A percentile compares a stretch with the other conserved stretches of the same genome.
Evolutionary conservation across 2,797 vertebrate genomes (phyloP).

Genomic region (Anabas testudineus): DNA sequence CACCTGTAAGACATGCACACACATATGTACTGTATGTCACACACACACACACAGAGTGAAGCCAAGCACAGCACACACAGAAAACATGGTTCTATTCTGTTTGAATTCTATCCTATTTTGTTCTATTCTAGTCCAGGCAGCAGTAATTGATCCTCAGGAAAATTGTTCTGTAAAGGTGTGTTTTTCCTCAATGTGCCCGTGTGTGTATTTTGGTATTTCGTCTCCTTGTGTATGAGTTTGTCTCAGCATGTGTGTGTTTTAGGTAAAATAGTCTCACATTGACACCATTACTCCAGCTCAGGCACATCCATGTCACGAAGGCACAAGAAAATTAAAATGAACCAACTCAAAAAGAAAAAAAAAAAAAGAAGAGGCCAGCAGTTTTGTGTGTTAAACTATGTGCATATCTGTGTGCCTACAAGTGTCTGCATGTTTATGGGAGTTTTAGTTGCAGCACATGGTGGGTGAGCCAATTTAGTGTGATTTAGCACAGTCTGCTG

Average conservation of each 20-base stretch:
- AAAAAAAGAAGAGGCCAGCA: neutral
- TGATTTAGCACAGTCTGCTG: conserved; percentile 58
- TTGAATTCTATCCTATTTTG: neutral
- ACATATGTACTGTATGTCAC: neutral
- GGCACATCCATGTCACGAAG: neutral
- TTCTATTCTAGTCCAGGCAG: neutral
- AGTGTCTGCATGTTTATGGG: conserved; percentile 43
- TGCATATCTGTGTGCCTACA: conserved; percentile 1
- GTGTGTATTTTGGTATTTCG: neutral
- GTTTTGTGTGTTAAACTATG: conserved; percentile 8
- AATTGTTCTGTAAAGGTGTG: neutral
- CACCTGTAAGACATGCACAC: conserved; percentile 78
- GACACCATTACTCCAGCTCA: conserved; percentile 8
- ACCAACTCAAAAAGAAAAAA: neutral
- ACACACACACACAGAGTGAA: neutral
- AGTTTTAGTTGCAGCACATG: conserved; percentile 25
- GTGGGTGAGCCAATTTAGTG: conserved; percentile 48
- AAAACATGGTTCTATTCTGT: neutral
- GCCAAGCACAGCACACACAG: too few species aligned
- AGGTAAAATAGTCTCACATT: neutral
- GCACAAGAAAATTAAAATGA: conserved; percentile 8
- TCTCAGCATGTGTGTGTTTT: fast-evolving
- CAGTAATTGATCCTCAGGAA: neutral
- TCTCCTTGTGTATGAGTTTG: neutral
- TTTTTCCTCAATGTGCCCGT: neutral